Conservation (phyloP, 2,888 invertebrate species). For the Gari tellinella region DNA sequence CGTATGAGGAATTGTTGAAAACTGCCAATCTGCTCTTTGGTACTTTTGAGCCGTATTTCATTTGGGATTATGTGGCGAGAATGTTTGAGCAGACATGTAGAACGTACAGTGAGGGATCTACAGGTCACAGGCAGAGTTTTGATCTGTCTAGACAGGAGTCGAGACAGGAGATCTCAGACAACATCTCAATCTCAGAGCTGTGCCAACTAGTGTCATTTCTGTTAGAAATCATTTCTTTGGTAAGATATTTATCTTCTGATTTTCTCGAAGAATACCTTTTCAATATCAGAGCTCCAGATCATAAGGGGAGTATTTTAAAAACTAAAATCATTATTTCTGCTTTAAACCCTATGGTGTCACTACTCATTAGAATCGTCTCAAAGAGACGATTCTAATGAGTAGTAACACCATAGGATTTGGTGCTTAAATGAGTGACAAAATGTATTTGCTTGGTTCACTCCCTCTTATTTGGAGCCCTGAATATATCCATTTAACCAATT, state of each 20-base stretch:
- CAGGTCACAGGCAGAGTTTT: neutral
- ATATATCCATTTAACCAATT: too few species aligned
- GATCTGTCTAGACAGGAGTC: slow-evolving; percentile 32
- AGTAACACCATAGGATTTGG: too few species aligned
- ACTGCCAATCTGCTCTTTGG: slow-evolving; percentile 93
- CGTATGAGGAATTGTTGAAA: slow-evolving; percentile 89
- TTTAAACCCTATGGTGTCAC: too few species aligned
- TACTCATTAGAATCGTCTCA: too few species aligned
- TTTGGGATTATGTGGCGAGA: slow-evolving; percentile 91
- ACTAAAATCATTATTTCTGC: slow-evolving; percentile 2
- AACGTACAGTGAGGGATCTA: slow-evolving; percentile 17
- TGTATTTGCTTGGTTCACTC: too few species aligned
- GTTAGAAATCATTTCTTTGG: slow-evolving; percentile 87
- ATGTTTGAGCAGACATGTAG: slow-evolving; percentile 82
- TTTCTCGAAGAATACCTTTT: neutral
- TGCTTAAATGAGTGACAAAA: too few species aligned
- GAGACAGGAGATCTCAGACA: slow-evolving; percentile 84
- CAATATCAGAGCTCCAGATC: too few species aligned
- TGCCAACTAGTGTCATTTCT: slow-evolving; percentile 91
- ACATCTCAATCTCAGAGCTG: slow-evolving; percentile 86
- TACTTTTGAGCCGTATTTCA: slow-evolving; percentile 92
- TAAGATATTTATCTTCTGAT: slow-evolving; percentile 78
- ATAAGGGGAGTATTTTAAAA: neutral
- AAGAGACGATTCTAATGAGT: neutral
- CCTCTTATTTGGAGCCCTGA: too few species aligned